Conservation (phyloP, 2,113 vertebrate species). For the Talpa occidentalis region DNA sequence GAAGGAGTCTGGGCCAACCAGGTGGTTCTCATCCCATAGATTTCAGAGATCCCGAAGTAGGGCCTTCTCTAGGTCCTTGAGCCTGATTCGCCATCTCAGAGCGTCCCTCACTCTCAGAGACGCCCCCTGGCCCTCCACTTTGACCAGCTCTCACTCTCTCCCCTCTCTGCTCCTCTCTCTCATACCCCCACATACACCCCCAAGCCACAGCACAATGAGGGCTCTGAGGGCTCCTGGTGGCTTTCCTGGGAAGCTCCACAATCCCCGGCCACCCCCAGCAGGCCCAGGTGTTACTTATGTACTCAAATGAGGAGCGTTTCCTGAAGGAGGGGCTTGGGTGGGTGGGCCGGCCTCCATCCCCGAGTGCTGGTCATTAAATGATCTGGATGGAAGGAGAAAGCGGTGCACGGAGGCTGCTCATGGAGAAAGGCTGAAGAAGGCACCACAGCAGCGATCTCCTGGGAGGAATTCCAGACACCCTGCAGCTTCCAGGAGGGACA, state of each 20-base stretch:
- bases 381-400: not conserved
- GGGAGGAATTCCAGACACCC: not conserved
- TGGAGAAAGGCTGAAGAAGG: not conserved
- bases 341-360: not conserved
- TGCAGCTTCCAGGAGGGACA: not conserved
- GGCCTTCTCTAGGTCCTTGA: not conserved
- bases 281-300: not conserved
- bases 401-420: not conserved
- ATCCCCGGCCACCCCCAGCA: not conserved
- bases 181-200: too few species aligned
- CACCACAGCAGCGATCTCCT: not conserved
- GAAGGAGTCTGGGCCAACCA: not conserved
- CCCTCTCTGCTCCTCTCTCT: too few species aligned
- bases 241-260: not conserved
- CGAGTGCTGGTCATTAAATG: too few species aligned
- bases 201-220: not conserved
- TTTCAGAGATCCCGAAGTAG: not conserved
- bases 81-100: accelerated
- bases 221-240: not conserved
- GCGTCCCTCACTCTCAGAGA: not conserved
- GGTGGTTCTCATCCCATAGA: not conserved
- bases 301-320: not conserved
- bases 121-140: not conserved
- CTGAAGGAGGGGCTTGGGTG: not conserved
- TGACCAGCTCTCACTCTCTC: not conserved